Conservation (phyloP, 2,113 vertebrate genomes). For the Pao palembangensis region DNA sequence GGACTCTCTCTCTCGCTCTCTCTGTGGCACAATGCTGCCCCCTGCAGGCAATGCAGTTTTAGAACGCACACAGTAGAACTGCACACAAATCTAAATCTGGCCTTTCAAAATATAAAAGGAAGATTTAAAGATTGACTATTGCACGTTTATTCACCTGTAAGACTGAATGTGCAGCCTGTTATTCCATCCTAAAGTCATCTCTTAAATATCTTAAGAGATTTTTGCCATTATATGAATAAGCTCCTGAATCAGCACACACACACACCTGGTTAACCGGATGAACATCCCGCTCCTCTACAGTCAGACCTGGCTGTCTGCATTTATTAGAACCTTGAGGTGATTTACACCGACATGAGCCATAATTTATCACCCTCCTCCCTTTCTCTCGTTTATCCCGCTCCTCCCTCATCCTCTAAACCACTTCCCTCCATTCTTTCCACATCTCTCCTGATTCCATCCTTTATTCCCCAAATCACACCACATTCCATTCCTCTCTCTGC, state of each 20-base stretch:
- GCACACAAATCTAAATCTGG: neutral
- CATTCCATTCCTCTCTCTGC: constrained; percentile 1
- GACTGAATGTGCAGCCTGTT: too few species aligned
- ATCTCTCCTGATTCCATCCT: constrained; percentile 21
- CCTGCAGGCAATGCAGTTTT: constrained; percentile 32
- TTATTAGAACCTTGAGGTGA: constrained; percentile 39
- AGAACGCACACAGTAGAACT: constrained; percentile 8
- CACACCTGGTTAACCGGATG: constrained; percentile 7
- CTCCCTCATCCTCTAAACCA: constrained; percentile 18
- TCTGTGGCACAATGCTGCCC: constrained; percentile 50
- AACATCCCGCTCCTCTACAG: neutral
- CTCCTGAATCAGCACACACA: constrained; percentile 15
- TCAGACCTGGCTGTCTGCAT: constrained; percentile 25
- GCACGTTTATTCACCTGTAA: too few species aligned
- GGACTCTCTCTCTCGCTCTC: neutral
- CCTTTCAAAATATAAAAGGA: too few species aligned
- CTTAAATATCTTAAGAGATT: neutral
- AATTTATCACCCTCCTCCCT: constrained; percentile 28
- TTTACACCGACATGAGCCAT: constrained; percentile 40
- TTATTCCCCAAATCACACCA: constrained; percentile 18
- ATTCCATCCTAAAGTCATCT: too few species aligned
- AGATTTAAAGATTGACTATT: too few species aligned
- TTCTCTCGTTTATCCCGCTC: constrained; percentile 23
- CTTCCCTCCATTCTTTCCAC: neutral
- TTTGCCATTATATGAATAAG: constrained; percentile 11